Percentiles rank a stretch among this genome's conserved stretches.
phyloP scores from a whole-genome alignment of 1,140 invertebrate genomes.

The Popillia japonica region DNA sequence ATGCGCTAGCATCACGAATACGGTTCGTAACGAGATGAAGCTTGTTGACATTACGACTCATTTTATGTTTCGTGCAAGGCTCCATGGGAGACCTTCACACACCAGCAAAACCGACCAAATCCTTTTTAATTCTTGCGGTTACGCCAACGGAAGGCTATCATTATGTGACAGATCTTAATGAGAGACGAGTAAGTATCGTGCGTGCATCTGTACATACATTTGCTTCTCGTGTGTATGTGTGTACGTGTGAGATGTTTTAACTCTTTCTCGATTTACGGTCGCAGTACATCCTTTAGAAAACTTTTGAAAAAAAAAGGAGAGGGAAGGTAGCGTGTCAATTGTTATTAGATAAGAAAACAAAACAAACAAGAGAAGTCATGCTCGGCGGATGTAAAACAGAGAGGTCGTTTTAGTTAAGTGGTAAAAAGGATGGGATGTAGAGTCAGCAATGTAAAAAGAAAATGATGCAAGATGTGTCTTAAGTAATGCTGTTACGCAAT shows the following conservation, averaged over 20 bases:
- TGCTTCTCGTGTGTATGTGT: too few relatives aligned
- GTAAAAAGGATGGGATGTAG: too few relatives aligned
- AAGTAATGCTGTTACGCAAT: too few relatives aligned
- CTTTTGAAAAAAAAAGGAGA: neutral
- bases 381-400: neutral
- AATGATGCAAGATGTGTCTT: too few relatives aligned
- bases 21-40: neutral
- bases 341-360: slow-evolving; percentile 5
- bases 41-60: neutral
- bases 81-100: neutral
- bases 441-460: too few relatives aligned
- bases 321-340: neutral
- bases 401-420: neutral
- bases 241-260: neutral
- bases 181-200: neutral
- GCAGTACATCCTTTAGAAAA: too few relatives aligned
- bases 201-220: too few relatives aligned
- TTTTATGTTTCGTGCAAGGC: neutral
- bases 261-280: neutral
- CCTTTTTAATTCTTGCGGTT: neutral
- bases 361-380: slow-evolving; percentile 5
- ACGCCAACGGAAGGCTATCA: neutral
- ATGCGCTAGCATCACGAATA: neutral
- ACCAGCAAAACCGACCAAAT: neutral
- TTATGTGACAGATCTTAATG: slow-evolving; percentile 11